Conservation (phyloP, 1,140 invertebrate genomes). For the Eupeodes corollae region DNA sequence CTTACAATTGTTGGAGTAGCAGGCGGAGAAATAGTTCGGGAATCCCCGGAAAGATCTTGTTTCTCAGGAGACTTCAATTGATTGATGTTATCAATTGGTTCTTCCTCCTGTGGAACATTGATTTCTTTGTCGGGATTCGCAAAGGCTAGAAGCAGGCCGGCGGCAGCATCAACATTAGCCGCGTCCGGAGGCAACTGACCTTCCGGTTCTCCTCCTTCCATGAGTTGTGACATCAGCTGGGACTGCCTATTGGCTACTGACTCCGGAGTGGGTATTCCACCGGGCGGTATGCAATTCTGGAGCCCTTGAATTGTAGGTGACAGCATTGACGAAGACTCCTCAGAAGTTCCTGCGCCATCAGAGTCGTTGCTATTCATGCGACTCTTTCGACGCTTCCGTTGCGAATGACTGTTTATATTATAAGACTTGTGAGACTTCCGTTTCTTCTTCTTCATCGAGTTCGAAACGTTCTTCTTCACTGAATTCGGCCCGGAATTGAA, state of each 20-base stretch:
- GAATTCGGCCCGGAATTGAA: not conserved
- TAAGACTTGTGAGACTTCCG: conserved; percentile 27
- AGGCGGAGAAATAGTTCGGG: not conserved
- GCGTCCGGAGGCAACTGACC: not conserved
- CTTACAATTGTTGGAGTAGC: conserved; percentile 30
- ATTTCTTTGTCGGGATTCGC: conserved; percentile 39
- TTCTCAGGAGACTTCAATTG: not conserved
- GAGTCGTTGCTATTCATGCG: conserved; percentile 62
- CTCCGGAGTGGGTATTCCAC: not conserved
- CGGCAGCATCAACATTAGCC: conserved; percentile 35
- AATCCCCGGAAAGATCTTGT: not conserved
- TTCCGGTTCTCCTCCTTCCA: conserved; percentile 1
- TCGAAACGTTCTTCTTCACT: not conserved
- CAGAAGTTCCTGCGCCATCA: conserved; percentile 50
- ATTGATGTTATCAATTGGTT: not conserved
- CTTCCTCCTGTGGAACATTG: not conserved
- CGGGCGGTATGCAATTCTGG: conserved; percentile 9
- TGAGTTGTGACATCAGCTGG: not conserved
- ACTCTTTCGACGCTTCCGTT: conserved; percentile 42
- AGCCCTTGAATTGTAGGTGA: conserved; percentile 36
- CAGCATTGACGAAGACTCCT: conserved; percentile 48
- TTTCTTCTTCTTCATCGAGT: conserved; percentile 21
- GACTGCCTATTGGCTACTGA: not conserved
- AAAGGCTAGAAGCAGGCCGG: conserved; percentile 46
- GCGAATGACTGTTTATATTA: conserved; percentile 17